A percentile compares a stretch with the other conserved stretches of the same genome.
Evolutionary conservation across 2,113 vertebrate species (phyloP).

Genomic region (Pituophis catenifer): DNA sequence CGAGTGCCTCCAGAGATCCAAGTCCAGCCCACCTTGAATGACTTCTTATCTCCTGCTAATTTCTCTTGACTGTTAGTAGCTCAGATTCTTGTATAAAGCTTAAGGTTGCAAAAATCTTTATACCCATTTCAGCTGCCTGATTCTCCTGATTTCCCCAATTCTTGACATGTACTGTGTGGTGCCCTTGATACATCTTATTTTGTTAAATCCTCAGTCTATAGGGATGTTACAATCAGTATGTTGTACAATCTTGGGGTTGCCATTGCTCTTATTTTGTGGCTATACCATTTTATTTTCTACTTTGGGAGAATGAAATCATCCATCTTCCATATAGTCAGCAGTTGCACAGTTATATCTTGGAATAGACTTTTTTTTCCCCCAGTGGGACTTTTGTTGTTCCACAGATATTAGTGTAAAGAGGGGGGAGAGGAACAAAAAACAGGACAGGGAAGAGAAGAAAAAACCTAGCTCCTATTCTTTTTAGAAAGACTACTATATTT

Average conservation of each 20-base stretch:
- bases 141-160: neutral
- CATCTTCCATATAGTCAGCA: neutral
- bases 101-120: neutral
- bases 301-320: neutral
- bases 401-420: conserved; percentile 9
- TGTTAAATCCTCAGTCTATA: neutral
- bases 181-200: neutral
- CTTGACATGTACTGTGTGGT: neutral
- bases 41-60: neutral
- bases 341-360: neutral
- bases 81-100: neutral
- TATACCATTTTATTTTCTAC: neutral
- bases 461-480: conserved; percentile 15
- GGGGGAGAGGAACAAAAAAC: neutral
- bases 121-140: neutral
- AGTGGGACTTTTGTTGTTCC: conserved; percentile 23
- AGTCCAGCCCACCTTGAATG: neutral
- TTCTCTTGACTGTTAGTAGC: neutral
- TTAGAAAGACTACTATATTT: conserved; percentile 63
- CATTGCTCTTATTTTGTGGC: neutral
- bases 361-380: neutral
- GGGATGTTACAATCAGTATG: neutral
- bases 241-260: neutral
- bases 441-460: neutral
- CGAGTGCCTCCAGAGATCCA: neutral